Conservation (phyloP, 2,797 vertebrate genomes). For the Saguinus oedipus region DNA sequence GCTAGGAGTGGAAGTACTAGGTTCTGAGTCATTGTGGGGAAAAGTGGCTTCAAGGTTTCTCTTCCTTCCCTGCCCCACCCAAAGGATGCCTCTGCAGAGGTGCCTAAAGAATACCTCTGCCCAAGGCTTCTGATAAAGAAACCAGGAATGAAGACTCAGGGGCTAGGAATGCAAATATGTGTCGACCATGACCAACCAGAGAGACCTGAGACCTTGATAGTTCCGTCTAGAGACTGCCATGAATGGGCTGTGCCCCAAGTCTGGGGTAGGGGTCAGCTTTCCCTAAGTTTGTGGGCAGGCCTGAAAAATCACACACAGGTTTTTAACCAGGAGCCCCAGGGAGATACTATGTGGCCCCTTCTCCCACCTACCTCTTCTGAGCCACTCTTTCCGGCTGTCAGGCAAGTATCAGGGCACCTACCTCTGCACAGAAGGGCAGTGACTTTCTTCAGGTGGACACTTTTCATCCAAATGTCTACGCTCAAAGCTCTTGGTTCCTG, state of each 20-base stretch:
- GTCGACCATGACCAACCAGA: not conserved
- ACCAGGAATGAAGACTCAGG: not conserved
- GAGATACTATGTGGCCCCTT: not conserved
- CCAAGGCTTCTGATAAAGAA: not conserved
- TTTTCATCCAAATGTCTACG: not conserved
- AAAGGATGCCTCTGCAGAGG: not conserved
- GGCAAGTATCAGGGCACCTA: not conserved
- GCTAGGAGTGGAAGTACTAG: not conserved
- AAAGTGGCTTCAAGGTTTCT: not conserved
- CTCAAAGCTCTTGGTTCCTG: not conserved
- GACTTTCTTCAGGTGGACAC: not conserved
- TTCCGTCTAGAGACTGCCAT: not conserved
- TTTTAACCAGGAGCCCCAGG: not conserved
- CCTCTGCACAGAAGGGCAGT: not conserved
- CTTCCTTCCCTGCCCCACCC: not conserved
- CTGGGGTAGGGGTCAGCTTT: no score
- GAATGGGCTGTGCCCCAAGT: not conserved
- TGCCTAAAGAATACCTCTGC: not conserved
- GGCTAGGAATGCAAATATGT: not conserved
- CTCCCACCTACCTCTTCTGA: not conserved
- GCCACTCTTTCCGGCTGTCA: not conserved
- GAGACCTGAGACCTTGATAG: not conserved
- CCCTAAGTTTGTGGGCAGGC: not conserved
- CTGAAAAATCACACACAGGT: not conserved
- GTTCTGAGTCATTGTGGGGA: not conserved